A percentile compares a stretch with the other conserved stretches of the same genome.
Evolutionary conservation across 2,113 vertebrate species (phyloP).

Genomic region (Tetraodon nigroviridis): DNA sequence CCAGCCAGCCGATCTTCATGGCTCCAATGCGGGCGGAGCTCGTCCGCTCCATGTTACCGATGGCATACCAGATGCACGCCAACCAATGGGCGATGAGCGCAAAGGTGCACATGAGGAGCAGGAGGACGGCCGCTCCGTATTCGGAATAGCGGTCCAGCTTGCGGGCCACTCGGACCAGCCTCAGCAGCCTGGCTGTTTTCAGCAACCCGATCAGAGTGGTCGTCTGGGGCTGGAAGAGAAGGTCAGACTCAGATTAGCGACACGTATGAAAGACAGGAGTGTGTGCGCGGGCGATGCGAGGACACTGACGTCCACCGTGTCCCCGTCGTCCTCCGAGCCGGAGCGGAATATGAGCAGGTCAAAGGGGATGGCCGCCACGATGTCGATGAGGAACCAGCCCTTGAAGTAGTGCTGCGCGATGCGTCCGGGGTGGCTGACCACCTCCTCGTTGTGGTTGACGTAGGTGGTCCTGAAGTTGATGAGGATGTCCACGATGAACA

Average conservation of each 20-base stretch:
- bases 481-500: constrained; percentile 97
- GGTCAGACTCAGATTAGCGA: neutral
- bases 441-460: constrained; percentile 94
- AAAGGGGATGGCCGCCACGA: constrained; percentile 96
- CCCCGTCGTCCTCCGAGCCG: constrained; percentile 81
- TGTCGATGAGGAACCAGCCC: constrained; percentile 99
- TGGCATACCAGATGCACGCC: constrained; percentile 96
- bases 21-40: constrained; percentile 76
- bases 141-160: constrained; percentile 94
- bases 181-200: constrained; percentile 89
- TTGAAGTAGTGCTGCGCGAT: constrained; percentile 98
- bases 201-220: constrained; percentile 88
- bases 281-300: neutral
- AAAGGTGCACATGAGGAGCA: constrained; percentile 94
- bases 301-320: neutral
- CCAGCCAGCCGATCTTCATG: constrained; percentile 94
- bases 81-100: constrained; percentile 93
- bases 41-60: constrained; percentile 89
- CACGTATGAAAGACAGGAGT: neutral
- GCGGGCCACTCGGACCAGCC: constrained; percentile 87
- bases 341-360: constrained; percentile 96
- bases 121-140: constrained; percentile 88
- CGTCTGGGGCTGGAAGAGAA: constrained; percentile 67
- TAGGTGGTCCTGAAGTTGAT: constrained; percentile 99
- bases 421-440: constrained; percentile 91